phyloP scores from a whole-genome alignment of 2,888 invertebrate genomes.

The Drosophila paranaensis region DNA sequence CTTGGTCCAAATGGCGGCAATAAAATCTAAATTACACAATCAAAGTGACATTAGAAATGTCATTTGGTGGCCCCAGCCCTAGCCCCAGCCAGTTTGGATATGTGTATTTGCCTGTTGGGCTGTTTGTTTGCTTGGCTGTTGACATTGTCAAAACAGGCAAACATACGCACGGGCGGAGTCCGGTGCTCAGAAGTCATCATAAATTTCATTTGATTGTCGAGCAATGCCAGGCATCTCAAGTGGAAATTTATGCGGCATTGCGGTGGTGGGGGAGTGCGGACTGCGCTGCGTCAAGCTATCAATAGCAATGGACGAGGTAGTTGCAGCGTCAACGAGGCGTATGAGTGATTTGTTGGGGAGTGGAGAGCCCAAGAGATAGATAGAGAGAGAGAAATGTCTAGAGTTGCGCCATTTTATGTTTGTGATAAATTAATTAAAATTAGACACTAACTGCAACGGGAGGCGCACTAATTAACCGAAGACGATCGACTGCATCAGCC shows the following conservation, averaged over 20 bases:
- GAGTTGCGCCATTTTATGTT: conserved; percentile 76
- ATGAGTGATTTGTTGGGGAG: conserved; percentile 66
- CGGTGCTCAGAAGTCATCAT: conserved; percentile 54
- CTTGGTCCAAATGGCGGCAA: conserved; percentile 57
- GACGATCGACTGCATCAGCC: conserved; percentile 67
- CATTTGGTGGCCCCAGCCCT: conserved; percentile 46
- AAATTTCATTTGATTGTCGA: conserved; percentile 75
- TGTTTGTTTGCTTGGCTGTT: conserved; percentile 63
- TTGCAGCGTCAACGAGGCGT: conserved; percentile 69
- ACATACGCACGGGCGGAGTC: conserved; percentile 27
- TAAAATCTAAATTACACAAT: conserved; percentile 75
- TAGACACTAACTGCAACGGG: conserved; percentile 76
- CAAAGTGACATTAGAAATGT: conserved; percentile 75
- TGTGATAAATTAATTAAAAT: conserved; percentile 78
- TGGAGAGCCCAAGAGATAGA: background rate
- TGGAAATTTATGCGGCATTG: conserved; percentile 68
- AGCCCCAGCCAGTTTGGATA: conserved; percentile 23
- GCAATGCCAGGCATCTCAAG: conserved; percentile 67
- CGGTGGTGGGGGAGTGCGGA: conserved; percentile 18
- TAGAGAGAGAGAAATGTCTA: conserved; percentile 15
- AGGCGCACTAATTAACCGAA: conserved; percentile 70
- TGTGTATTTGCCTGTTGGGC: conserved; percentile 21
- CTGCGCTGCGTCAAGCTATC: conserved; percentile 33
- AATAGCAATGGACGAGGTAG: conserved; percentile 37
- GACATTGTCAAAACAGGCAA: conserved; percentile 75